Evolutionary conservation across 2,888 invertebrate species (phyloP).

Genomic region (Eristalis tenax): DNA sequence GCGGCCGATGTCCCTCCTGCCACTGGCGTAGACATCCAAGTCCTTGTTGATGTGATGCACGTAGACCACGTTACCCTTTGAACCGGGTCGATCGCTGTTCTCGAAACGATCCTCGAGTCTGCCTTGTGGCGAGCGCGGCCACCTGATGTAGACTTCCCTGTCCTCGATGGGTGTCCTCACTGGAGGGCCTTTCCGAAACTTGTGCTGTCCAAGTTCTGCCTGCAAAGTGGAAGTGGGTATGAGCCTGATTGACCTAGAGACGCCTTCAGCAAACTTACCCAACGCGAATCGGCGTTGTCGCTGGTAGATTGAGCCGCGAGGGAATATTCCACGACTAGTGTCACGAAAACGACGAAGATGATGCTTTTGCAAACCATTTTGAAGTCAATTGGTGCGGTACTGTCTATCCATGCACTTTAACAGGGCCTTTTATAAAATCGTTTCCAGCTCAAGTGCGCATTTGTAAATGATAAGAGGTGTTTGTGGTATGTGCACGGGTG

Average conservation of each 20-base stretch:
- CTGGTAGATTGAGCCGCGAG: background rate
- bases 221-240: background rate
- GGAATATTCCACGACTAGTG: background rate
- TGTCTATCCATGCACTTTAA: too few relatives aligned
- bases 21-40: too few relatives aligned
- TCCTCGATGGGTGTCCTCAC: background rate
- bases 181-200: background rate
- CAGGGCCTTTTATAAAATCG: background rate
- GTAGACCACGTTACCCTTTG: constrained; percentile 3
- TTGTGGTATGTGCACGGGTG: background rate
- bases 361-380: constrained; percentile 22
- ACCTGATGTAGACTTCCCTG: background rate
- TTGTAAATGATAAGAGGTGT: background rate
- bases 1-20: background rate
- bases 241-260: background rate
- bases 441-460: background rate
- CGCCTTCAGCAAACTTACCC: background rate
- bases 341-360: background rate
- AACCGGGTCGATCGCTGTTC: background rate
- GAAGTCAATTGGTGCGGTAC: background rate
- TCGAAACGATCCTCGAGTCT: background rate
- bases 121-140: constrained; percentile 10
- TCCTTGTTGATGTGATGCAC: background rate
- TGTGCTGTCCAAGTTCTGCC: background rate
- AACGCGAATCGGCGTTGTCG: background rate